These are phyloP conservation scores for Pionites leucogaster DNA, from an alignment of 2,113 vertebrate species.

Conservation along the genomic window DNA sequence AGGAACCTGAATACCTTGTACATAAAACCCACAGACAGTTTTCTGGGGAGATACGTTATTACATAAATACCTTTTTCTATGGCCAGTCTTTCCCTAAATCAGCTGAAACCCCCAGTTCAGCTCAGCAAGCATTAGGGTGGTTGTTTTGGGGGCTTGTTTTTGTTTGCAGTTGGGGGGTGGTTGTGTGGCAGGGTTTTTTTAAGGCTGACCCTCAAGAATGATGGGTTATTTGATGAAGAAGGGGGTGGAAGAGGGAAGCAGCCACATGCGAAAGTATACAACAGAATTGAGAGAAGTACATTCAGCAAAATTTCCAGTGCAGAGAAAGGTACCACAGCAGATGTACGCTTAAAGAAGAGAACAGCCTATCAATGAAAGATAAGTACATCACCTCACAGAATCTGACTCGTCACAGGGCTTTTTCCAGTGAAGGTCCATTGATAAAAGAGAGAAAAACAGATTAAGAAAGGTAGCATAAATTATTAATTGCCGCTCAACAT, in stretches of 20 bases:
- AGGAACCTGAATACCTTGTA: background rate
- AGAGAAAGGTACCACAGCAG: background rate
- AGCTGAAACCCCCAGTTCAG: background rate
- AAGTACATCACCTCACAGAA: background rate
- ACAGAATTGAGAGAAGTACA: background rate
- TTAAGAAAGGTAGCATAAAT: constrained; percentile 41
- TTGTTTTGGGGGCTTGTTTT: background rate
- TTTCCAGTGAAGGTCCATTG: background rate
- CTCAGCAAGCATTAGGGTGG: background rate
- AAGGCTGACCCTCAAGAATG: background rate
- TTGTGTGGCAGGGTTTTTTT: background rate
- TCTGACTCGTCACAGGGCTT: background rate
- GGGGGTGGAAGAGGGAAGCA: background rate
- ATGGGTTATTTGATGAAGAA: background rate
- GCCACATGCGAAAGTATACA: background rate
- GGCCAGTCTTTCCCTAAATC: background rate
- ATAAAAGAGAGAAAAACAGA: constrained; percentile 38
- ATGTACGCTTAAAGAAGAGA: background rate
- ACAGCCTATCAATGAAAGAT: background rate
- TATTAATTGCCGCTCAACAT: constrained; percentile 52
- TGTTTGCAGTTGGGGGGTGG: background rate
- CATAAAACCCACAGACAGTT: background rate
- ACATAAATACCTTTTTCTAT: background rate
- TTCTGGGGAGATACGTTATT: background rate
- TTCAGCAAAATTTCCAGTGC: background rate